phyloP scores from a whole-genome alignment of 2,888 invertebrate genomes.

The Epirrhoe alternata region DNA sequence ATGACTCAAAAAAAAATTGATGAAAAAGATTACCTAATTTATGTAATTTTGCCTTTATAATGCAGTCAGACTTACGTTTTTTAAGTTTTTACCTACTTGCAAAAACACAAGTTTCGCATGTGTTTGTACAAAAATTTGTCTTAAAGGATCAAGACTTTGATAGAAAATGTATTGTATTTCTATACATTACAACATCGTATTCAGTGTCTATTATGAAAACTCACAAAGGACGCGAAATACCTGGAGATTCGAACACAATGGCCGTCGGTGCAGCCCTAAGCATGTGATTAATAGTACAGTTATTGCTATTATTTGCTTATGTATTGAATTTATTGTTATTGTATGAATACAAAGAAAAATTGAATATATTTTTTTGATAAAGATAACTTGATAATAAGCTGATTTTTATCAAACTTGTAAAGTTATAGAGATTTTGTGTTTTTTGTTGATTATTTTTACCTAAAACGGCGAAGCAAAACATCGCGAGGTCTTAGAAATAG shows the following conservation, averaged over 20 bases:
- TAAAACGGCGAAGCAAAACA: too few species aligned
- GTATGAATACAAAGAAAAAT: neutral
- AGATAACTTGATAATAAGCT: neutral
- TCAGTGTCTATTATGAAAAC: constrained; percentile 33
- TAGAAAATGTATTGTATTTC: neutral
- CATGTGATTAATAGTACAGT: constrained; percentile 43
- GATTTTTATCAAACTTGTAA: neutral
- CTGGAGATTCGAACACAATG: constrained; percentile 40
- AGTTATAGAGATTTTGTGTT: too few species aligned
- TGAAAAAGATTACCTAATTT: too few species aligned
- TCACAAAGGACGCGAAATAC: constrained; percentile 40
- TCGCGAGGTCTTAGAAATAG: too few species aligned
- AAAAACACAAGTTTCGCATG: too few species aligned
- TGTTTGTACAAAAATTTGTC: too few species aligned
- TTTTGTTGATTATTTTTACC: too few species aligned
- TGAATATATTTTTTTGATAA: neutral
- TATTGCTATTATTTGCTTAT: constrained; percentile 39
- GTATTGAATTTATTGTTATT: constrained; percentile 17
- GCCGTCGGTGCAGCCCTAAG: constrained; percentile 34
- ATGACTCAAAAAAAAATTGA: too few species aligned
- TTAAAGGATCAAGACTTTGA: neutral
- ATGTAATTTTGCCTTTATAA: too few species aligned
- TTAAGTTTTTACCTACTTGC: too few species aligned
- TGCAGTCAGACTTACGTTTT: too few species aligned
- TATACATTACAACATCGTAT: constrained; percentile 10